Percentiles rank a stretch among this genome's conserved stretches.
phyloP scores from a whole-genome alignment of 2,888 invertebrate genomes.

The Catocala sponsa region DNA sequence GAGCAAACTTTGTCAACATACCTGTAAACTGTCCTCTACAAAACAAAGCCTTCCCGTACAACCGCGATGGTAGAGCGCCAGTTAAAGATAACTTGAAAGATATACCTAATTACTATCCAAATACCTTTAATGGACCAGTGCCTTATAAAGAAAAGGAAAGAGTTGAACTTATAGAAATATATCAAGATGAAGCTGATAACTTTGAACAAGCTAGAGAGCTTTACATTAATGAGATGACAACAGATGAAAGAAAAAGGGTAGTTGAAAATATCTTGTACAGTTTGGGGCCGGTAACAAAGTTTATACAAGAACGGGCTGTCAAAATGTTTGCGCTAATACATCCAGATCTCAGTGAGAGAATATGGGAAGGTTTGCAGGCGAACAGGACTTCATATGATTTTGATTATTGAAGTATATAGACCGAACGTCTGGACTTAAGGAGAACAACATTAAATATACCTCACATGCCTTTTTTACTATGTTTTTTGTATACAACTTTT shows the following conservation, averaged over 20 bases:
- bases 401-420: no score
- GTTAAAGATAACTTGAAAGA: conserved; percentile 93
- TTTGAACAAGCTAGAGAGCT: conserved; percentile 94
- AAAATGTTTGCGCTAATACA: conserved; percentile 94
- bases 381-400: no score
- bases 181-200: conserved; percentile 94
- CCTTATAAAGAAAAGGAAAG: conserved; percentile 88
- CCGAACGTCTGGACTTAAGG: no score
- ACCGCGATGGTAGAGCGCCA: conserved; percentile 94
- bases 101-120: conserved; percentile 98
- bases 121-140: conserved; percentile 72
- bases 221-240: conserved; percentile 92
- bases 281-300: conserved; percentile 92
- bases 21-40: conserved; percentile 97
- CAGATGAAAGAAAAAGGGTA: conserved; percentile 91
- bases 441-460: no score
- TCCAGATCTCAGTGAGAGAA: conserved; percentile 91
- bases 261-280: conserved; percentile 93
- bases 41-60: conserved; percentile 90
- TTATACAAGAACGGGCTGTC: conserved; percentile 87
- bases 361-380: conserved; percentile 53
- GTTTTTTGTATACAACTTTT: no score
- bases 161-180: conserved; percentile 83
- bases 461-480: no score
- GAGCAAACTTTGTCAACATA: conserved; percentile 95